Evolutionary conservation across 2,113 vertebrate species (phyloP).

Genomic region (Rhinoderma darwinii): DNA sequence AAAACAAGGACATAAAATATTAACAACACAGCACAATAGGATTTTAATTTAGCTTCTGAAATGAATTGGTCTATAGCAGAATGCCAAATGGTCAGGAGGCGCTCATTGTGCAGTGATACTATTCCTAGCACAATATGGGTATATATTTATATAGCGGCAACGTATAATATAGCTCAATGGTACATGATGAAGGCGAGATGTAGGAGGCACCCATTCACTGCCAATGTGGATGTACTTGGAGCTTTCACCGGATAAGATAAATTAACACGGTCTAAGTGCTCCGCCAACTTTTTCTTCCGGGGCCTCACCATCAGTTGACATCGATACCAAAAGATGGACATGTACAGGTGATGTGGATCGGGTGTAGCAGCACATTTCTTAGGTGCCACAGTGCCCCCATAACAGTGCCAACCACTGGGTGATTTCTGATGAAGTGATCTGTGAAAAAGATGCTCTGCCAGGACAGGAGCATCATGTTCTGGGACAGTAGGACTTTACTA

Average conservation of each 20-base stretch:
- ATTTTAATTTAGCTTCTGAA: slow-evolving; percentile 68
- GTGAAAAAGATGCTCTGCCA: too few relatives aligned
- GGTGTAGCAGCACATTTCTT: too few relatives aligned
- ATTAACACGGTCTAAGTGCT: too few relatives aligned
- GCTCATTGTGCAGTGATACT: slow-evolving; percentile 58
- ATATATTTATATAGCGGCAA: slow-evolving; percentile 38
- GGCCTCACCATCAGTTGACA: not conserved
- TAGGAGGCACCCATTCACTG: not conserved
- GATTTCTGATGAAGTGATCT: too few relatives aligned
- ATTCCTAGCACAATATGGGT: slow-evolving; percentile 65
- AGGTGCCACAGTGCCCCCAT: too few relatives aligned
- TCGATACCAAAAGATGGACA: too few relatives aligned
- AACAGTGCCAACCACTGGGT: too few relatives aligned
- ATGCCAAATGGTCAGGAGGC: slow-evolving; percentile 62
- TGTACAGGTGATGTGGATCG: too few relatives aligned
- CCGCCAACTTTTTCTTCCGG: too few relatives aligned
- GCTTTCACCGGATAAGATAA: too few relatives aligned
- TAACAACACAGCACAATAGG: slow-evolving; percentile 64
- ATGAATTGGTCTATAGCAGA: slow-evolving; percentile 64
- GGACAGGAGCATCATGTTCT: too few relatives aligned
- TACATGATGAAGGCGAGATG: not conserved
- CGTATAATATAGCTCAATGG: not conserved
- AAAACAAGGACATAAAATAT: slow-evolving; percentile 68
- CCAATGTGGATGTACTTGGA: not conserved
- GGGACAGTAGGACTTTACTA: too few relatives aligned